phyloP scores from a whole-genome alignment of 2,113 vertebrate species.

The Syrmaticus mikado region DNA sequence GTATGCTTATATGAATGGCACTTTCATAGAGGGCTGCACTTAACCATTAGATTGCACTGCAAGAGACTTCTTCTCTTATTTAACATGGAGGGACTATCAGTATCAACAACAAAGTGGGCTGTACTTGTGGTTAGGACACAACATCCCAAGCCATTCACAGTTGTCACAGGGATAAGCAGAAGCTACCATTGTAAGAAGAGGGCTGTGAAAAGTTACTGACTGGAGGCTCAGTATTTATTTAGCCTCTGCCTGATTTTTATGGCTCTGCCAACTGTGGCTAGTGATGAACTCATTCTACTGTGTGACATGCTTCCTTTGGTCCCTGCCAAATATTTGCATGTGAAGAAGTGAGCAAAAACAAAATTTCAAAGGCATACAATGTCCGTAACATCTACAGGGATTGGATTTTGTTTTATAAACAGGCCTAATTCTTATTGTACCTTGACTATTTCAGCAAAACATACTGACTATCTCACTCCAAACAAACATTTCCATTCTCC shows the following conservation, averaged over 20 bases:
- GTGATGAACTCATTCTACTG: background rate
- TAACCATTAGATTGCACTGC: background rate
- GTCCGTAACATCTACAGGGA: constrained; percentile 31
- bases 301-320: background rate
- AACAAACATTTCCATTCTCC: constrained; percentile 50
- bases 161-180: background rate
- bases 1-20: background rate
- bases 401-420: constrained; percentile 10
- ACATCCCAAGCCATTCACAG: background rate
- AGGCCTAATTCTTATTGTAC: constrained; percentile 39
- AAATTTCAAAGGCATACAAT: background rate
- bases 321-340: constrained; percentile 15
- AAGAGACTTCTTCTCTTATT: background rate
- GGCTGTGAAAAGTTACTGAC: background rate
- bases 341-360: constrained; percentile 38
- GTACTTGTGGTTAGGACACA: background rate
- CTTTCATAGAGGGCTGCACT: background rate
- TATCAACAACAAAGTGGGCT: background rate
- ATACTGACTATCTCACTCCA: constrained; percentile 8
- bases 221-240: background rate
- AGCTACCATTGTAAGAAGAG: background rate
- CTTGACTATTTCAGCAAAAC: constrained; percentile 34
- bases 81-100: background rate
- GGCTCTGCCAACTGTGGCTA: background rate
- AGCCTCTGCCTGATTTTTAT: background rate